Evolutionary conservation across 2,113 vertebrate species (phyloP).

Genomic region (Psammodynastes pulverulentus): DNA sequence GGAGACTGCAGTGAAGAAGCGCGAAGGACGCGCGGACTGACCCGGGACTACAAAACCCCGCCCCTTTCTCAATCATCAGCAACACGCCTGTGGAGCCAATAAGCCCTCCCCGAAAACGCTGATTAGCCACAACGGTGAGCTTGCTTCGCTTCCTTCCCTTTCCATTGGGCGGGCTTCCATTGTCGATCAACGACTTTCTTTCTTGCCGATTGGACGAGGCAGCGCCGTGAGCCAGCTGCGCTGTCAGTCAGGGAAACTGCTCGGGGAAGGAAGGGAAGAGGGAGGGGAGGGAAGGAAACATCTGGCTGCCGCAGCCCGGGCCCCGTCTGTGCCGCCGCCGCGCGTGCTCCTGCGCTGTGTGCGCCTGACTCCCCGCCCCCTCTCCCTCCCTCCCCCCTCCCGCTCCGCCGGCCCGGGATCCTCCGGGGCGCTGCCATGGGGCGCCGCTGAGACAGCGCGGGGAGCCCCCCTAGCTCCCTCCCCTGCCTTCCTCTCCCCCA

Average conservation of each 20-base stretch:
- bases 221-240: constrained; percentile 25
- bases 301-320: constrained; percentile 69
- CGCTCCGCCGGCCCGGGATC: constrained; percentile 46
- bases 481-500: constrained; percentile 33
- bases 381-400: constrained; percentile 6
- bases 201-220: constrained; percentile 27
- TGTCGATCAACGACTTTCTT: constrained; percentile 2
- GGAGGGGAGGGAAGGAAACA: constrained; percentile 54
- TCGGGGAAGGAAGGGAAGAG: constrained; percentile 15
- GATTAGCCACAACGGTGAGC: constrained; percentile 25
- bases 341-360: constrained; percentile 60
- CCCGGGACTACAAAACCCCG: neutral
- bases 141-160: neutral
- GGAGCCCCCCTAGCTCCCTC: constrained; percentile 55
- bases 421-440: constrained; percentile 64
- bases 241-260: constrained; percentile 45
- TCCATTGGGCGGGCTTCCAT: neutral
- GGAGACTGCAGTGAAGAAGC: neutral
- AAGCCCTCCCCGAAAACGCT: neutral
- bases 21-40: constrained; percentile 4
- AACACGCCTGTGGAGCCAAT: neutral
- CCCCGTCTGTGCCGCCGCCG: constrained; percentile 49
- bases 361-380: constrained; percentile 51
- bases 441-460: constrained; percentile 56
- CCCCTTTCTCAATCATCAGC: neutral